Conservation (phyloP, 35 echinoderm and acorn worm genomes). For the Apostichopus parvimensis region DNA sequence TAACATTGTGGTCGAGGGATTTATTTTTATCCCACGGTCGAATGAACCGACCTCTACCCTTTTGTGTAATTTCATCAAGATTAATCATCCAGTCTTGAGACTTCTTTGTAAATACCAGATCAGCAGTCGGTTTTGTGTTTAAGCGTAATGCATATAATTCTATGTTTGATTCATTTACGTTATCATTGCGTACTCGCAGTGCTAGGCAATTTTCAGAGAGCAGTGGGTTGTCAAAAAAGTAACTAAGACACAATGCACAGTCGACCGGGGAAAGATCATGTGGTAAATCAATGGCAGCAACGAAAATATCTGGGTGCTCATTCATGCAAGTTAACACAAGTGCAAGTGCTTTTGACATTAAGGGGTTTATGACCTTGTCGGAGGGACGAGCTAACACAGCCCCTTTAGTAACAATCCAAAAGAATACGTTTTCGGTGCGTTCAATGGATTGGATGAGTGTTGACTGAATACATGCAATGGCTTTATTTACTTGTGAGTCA, state of each 20-base stretch:
- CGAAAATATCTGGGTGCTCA: not conserved
- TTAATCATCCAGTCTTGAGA: not conserved
- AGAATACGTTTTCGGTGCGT: not conserved
- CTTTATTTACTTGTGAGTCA: no score
- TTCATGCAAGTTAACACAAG: not conserved
- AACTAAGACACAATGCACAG: not conserved
- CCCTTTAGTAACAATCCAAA: slow-evolving; percentile 31
- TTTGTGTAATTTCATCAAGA: not conserved
- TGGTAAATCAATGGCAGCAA: not conserved
- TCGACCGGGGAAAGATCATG: not conserved
- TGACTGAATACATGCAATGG: not conserved
- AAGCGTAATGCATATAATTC: not conserved
- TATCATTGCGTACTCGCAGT: not conserved
- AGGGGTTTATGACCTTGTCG: not conserved
- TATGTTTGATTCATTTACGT: not conserved
- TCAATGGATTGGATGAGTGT: not conserved
- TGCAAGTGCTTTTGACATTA: not conserved
- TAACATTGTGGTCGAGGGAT: not conserved
- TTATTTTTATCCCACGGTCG: not conserved
- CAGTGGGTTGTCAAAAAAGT: not conserved
- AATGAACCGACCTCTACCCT: not conserved
- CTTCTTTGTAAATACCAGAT: not conserved
- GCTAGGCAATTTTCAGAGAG: no score
- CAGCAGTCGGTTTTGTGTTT: not conserved
- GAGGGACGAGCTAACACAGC: not conserved